A percentile compares a stretch with the other conserved stretches of the same genome.
phyloP scores from a whole-genome alignment of 2,797 vertebrate species.

The Chiroxiphia lanceolata region DNA sequence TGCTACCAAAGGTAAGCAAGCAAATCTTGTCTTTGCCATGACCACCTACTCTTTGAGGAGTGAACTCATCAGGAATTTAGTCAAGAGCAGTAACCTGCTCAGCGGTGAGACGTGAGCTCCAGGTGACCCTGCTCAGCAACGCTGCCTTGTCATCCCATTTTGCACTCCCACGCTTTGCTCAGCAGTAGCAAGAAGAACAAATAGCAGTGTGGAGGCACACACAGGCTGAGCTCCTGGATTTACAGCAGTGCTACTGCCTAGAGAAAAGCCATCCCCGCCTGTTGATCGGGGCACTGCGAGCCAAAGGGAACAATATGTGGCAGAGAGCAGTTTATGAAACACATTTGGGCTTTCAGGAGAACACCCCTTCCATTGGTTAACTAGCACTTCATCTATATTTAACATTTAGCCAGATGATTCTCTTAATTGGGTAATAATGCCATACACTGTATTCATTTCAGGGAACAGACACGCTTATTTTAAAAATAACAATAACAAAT shows the following conservation, averaged over 20 bases:
- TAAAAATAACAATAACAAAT: neutral
- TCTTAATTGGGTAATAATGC: neutral
- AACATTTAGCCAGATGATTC: neutral
- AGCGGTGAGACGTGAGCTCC: neutral
- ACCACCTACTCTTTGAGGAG: neutral
- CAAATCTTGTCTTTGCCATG: neutral
- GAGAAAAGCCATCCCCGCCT: neutral
- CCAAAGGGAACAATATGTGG: rapidly evolving
- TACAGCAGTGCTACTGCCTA: neutral
- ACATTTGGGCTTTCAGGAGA: neutral
- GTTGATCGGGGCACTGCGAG: rapidly evolving
- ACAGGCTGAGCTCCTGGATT: neutral
- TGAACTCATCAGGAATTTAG: neutral
- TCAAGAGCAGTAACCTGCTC: neutral
- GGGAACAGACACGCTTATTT: neutral
- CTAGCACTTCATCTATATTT: neutral
- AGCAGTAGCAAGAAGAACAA: neutral
- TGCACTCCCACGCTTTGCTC: neutral
- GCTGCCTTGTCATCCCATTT: neutral
- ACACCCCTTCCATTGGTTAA: neutral
- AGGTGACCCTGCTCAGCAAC: neutral
- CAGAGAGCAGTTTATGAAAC: neutral
- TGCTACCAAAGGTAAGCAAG: neutral
- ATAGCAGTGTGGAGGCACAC: neutral
- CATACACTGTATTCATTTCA: neutral